Base-by-base conservation (phyloP, 2,113 vertebrate genomes). In the Peromyscus maniculatus region DNA sequence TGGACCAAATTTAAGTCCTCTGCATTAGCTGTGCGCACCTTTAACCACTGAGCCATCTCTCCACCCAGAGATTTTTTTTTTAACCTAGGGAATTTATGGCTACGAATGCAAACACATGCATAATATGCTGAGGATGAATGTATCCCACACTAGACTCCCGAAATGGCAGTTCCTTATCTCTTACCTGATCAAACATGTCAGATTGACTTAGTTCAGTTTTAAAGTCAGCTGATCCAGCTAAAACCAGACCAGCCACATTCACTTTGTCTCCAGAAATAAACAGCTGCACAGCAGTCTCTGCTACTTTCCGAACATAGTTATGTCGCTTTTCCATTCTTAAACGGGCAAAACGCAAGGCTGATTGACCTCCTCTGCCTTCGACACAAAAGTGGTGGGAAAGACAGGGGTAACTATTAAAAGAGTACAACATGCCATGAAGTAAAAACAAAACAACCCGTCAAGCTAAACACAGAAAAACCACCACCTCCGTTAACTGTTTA, bases 101-200 rank as follows among this genome's bases (percentile, higher is more conserved):
- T 72, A 36, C 57, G 62, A 78, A 91, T 46, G 62, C 6, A 62
- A 91, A 69, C 55, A 87, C 39, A 8, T 77, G 59, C 64, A 15
- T 16, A 62, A 26, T 26, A 22, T 72, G n/a, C 52, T 43, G 8
- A 93, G 55, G 71, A 93, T 16, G 69, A 2, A 39, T 22, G 36
- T 52, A 78, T 69, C 69, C 43, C 28, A 71, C 39, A 28, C 21
- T 84, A 69, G 84, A 74, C 21, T 49, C 43, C 91, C 5, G 86
- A 13, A 79, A 93, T 5, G 6, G n/a, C 59, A 95, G 28, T 49
- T 78, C 26, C 36, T 89, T 89, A 66, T 96, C 72, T 98, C 99
- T 99, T 98, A 99, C 99, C 99, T 99, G 99, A 98, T 99, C 99
- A 97, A 99, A 99, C 99, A 99, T 99, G 98, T 99, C 99, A 4